These are phyloP conservation scores for Griposia aprilina DNA, from an alignment of 2,888 invertebrate species.

Conservation along the genomic window DNA sequence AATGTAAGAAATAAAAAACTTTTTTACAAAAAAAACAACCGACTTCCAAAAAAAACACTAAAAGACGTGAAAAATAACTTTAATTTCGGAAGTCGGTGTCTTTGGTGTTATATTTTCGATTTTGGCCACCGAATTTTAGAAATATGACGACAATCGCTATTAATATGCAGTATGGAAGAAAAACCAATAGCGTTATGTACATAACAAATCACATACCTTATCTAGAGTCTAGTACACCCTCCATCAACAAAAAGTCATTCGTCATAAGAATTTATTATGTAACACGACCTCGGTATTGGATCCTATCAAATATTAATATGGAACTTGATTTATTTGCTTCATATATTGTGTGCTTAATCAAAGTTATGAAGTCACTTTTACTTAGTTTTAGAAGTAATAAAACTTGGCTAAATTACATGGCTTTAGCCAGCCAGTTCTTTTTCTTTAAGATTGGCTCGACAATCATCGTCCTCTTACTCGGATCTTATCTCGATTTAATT, in stretches of 20 bases:
- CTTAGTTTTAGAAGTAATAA: conserved; percentile 30
- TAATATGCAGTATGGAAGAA: conserved; percentile 15
- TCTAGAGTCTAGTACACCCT: conserved; percentile 28
- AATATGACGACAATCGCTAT: conserved; percentile 9
- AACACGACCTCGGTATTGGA: conserved; percentile 43
- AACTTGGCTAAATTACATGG: conserved; percentile 17
- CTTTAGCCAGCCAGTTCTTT: background rate
- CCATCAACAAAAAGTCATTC: conserved; percentile 47
- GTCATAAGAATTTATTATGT: conserved; percentile 50
- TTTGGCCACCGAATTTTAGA: too few species aligned
- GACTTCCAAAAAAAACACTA: too few species aligned
- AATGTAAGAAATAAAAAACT: too few species aligned
- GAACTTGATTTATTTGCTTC: conserved; percentile 48
- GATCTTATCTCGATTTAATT: background rate
- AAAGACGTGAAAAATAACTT: too few species aligned
- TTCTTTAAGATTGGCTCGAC: background rate
- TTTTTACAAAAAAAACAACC: too few species aligned
- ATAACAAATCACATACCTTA: conserved; percentile 40
- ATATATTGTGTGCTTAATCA: conserved; percentile 30
- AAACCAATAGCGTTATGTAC: conserved; percentile 31
- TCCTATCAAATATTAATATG: conserved; percentile 53
- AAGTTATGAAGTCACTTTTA: conserved; percentile 25
- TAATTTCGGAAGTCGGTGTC: too few species aligned
- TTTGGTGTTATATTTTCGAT: too few species aligned
- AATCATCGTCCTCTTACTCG: background rate